Evolutionary conservation across 2,113 vertebrate species (phyloP).

Genomic region (Sarotherodon lohbergeri): DNA sequence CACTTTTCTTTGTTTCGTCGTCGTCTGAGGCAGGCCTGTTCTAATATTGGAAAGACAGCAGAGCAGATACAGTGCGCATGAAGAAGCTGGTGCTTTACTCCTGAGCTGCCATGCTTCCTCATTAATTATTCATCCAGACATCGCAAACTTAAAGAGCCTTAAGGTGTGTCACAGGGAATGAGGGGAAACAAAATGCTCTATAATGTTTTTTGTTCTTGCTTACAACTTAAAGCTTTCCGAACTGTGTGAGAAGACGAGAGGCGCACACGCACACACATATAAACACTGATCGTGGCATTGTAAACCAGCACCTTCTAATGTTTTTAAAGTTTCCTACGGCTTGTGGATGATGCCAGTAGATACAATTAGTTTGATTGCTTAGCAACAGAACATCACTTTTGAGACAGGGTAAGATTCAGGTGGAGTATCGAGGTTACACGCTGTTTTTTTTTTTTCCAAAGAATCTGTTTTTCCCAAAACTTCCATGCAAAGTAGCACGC

Average conservation of each 20-base stretch:
- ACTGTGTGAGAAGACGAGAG: background rate
- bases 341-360: slow-evolving; percentile 30
- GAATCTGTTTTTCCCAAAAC: slow-evolving; percentile 27
- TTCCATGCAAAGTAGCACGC: slow-evolving; percentile 8
- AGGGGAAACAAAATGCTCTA: slow-evolving; percentile 53
- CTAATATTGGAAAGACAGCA: slow-evolving; percentile 49
- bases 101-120: slow-evolving; percentile 16
- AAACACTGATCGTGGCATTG: background rate
- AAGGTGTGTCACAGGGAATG: slow-evolving; percentile 61
- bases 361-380: slow-evolving; percentile 66
- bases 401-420: slow-evolving; percentile 19
- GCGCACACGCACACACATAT: background rate
- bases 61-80: slow-evolving; percentile 25
- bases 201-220: background rate
- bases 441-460: background rate
- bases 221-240: background rate
- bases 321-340: slow-evolving; percentile 31
- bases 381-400: slow-evolving; percentile 51
- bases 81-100: slow-evolving; percentile 6
- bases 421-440: slow-evolving; percentile 25
- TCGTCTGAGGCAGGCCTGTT: slow-evolving; percentile 25
- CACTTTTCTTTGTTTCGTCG: slow-evolving; percentile 35
- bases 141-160: slow-evolving; percentile 47
- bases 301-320: background rate
- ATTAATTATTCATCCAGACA: slow-evolving; percentile 50